Base-by-base conservation (phyloP, 2,797 vertebrate species). In the Brachyalestes nurse region DNA sequence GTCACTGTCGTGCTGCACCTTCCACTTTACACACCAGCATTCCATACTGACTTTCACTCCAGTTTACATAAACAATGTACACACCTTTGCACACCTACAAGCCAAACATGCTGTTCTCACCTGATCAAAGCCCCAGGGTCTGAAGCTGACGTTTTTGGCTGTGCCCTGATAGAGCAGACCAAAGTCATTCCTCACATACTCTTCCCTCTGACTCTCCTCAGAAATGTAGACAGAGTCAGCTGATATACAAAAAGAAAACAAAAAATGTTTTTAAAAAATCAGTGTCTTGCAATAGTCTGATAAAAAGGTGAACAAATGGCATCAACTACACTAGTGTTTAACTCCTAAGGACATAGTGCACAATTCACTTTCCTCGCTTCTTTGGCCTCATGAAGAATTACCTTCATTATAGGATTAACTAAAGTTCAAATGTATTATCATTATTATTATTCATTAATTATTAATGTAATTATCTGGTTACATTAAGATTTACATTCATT, bases 121-220 rank as follows among this genome's bases (percentile, higher is more conserved):
- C 93, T 91, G 93, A 88, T 94, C 94, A 78, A 93, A 93, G 12
- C 91, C 92, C 95, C 94, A 95, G 0, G 94, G 90, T 81, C 90
- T 93, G 28, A 86, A 64, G 38, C 72, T 84, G 0, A 88, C 0
- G 80, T 91, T 93, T 61, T 19, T 71, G 0, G 89, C 0, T 0
- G 94, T 91, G 6, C 94, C 94, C 88, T 91, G 90, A 55, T 92
- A 95, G 67, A 95, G 81, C 78, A 94, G 25, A 0, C 93, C 92
- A 0, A 86, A 87, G 84, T 95, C 93, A 9, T 82, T 93, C 84
- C 60, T 89, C 72, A 95, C 73, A 67, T 90, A 95, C 73, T 95
- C 94, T 71, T 92, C 88, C 81, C 93, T 91, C 87, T 91, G 90
- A 72, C 91, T 89, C 80, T 94, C 93, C 42, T 85, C 89, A 14